These are phyloP conservation scores for Hermetia illucens DNA, from an alignment of 1,140 invertebrate genomes.

Conservation along the genomic window DNA sequence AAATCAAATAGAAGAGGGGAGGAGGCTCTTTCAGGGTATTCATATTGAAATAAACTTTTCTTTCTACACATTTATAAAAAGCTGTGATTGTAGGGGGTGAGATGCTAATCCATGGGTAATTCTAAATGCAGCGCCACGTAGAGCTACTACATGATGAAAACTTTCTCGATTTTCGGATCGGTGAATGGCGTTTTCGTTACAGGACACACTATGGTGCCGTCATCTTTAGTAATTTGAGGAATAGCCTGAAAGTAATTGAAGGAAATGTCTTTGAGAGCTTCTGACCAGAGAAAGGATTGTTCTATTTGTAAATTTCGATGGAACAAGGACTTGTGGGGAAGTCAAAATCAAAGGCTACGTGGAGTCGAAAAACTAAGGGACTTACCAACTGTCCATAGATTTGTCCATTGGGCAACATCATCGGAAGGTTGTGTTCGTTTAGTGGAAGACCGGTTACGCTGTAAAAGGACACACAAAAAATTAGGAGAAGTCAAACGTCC, in stretches of 20 bases:
- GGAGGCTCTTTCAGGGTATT: no score
- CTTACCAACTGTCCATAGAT: conserved; percentile 90
- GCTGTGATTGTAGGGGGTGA: no score
- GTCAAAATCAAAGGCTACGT: conserved; percentile 8
- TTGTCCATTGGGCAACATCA: conserved; percentile 96
- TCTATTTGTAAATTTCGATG: conserved; percentile 1
- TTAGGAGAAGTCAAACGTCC: no score
- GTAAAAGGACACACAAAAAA: conserved; percentile 37
- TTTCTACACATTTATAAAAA: no score
- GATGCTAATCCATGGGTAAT: no score
- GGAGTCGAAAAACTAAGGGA: conserved; percentile 7
- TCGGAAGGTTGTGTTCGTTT: conserved; percentile 94
- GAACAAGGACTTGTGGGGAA: conserved; percentile 1
- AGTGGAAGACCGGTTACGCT: conserved; percentile 81
- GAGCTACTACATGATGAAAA: conserved; percentile 88
- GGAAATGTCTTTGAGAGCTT: conserved; percentile 4
- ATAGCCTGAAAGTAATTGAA: conserved; percentile 48
- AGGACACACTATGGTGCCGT: conserved; percentile 81
- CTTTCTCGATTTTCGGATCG: conserved; percentile 84
- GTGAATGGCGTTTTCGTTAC: conserved; percentile 81
- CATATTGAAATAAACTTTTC: no score
- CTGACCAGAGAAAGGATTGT: no score
- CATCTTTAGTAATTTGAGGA: conserved; percentile 74
- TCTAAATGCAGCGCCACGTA: no score
- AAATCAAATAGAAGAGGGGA: no score